Base-by-base conservation (phyloP, 2,888 invertebrate genomes). In the Platynereis dumerilii region DNA sequence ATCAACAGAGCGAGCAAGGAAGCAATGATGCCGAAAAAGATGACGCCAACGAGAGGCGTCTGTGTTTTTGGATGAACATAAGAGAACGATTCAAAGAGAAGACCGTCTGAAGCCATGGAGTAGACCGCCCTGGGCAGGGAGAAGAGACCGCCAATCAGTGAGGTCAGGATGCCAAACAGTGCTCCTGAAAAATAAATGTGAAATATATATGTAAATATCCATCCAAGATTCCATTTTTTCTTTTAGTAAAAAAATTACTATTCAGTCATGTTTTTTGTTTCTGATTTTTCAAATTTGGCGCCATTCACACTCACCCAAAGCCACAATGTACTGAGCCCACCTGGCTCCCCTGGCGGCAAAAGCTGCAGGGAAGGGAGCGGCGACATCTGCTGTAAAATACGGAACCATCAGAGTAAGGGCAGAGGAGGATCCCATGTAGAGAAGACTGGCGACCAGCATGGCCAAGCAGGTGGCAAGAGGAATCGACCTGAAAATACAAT, bases 21-120 rank as follows among this genome's bases (percentile, higher is more conserved):
- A 15, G 82, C 73, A 3, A 81, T 20, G 3, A 73, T 53, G 7
- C 83, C 82, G 65, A 83, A 80, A 12, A 79, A 69, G 17, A 74
- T 65, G 58, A 82, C 77, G 28, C 83, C 76, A 56, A 78, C 70
- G 2, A 84, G 60, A 0, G 84, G 84, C 0, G 83, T 84, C 71
- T 94, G 92, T 0, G 94, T 92, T 73, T 90, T 90, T 48, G 89
- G 87, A 78, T 89, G 91, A 2, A 95, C 88, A 69, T 89, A 89
- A 5, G 92, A 92, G 48, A 85, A 76, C 54, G 77, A 74, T 52
- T 90, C 88, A 78, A 95, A 94, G 12, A 95, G 86, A 17, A 95
- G 86, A 0, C 95, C 95, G 78, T 95, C 95, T 20, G 89, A 87
- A 0, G 94, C 92, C 94, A 95, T 94, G 0, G 94, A 91, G 77